These are phyloP conservation scores for Eulemur rufifrons DNA, from an alignment of 2,113 vertebrate genomes.

Conservation along the genomic window DNA sequence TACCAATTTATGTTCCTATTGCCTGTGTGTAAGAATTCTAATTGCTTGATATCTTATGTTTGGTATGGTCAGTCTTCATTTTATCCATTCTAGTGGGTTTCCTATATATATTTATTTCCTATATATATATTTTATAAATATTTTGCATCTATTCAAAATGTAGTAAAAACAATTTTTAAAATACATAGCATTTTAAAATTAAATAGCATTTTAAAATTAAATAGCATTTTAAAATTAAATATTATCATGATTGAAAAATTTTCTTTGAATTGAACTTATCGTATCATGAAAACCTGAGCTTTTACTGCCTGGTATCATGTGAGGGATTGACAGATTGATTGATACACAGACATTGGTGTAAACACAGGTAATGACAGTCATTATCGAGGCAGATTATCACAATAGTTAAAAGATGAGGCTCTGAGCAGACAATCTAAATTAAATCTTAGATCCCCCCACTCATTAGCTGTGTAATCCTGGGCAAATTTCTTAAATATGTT, in stretches of 20 bases:
- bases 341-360: neutral
- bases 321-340: neutral
- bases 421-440: neutral
- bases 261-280: neutral
- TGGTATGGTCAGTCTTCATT: neutral
- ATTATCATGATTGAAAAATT: neutral
- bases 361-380: neutral
- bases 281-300: neutral
- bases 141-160: neutral
- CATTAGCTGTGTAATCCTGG: neutral
- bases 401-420: neutral
- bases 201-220: neutral
- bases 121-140: neutral
- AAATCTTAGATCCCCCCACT: neutral
- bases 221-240: neutral
- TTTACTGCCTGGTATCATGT: neutral
- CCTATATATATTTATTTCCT: neutral
- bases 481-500: neutral
- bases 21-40: neutral
- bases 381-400: neutral
- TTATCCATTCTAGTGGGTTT: neutral
- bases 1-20: neutral
- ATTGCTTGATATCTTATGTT: neutral
- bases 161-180: neutral
- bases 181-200: neutral